Base-by-base conservation (phyloP, 64 coral and sea anemone species). In the Catalaphyllia jardinei region DNA sequence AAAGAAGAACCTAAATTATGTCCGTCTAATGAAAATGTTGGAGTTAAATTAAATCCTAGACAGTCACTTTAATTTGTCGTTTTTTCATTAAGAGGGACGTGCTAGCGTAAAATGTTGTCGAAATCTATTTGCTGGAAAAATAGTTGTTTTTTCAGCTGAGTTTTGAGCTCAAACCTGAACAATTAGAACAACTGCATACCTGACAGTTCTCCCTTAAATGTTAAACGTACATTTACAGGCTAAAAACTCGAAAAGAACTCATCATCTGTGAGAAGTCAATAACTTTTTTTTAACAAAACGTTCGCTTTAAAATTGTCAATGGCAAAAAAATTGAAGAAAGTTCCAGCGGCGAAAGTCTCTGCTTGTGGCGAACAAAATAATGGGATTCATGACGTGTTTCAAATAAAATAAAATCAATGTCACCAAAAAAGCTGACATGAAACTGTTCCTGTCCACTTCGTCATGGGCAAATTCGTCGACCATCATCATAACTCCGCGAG, bases 321-420 rank as follows among this genome's bases (percentile, higher is more conserved):
- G 62, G 67, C 81, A 85, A 10, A 85, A 49, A 16, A 71, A 71
- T 25, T 52, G 81, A 27, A 85, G 63, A 15, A 62, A 85, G 81
- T 51, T 85, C 22, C 33, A 85, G 63, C 81, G 81, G 42, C 84
- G 88, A 54, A 93, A 96, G 42, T 96, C 95, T 12, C 80, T 71
- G 52, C 95, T 96, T 89, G 90, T 93, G 0, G 78, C 95, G 90
- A 96, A 96, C 2, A 96, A 77, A 71, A 96, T 87, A n/a, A 93
- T 83, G 4, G 95, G 95, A 76, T 93, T 96, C 62, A 96, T 89
- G 4, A 96, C 83, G n/a, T 96, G 95, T 29, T 96, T 96, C 25
- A 96, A 67, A 57, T 96, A 96, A 77, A 88, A 96, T 11, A 93
- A 57, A 76, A 96, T 83, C 13, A 96, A 55, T 1, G 82, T 62